Conservation (phyloP, 1,140 invertebrate species). For the Periplaneta americana region DNA sequence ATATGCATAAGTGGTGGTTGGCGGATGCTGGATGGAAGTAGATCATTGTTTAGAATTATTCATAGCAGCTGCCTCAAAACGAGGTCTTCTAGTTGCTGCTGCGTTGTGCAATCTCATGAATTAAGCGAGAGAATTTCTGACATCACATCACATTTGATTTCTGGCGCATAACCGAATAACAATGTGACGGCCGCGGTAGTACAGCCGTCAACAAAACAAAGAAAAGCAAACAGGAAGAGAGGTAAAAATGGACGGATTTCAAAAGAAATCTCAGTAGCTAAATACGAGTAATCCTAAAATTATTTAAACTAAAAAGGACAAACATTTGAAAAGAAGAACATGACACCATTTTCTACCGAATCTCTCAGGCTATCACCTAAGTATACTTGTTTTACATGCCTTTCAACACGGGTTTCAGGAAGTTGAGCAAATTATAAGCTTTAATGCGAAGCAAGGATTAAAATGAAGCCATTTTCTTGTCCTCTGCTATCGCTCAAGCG, state of each 20-base stretch:
- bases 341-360: too few relatives aligned
- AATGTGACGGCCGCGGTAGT: not conserved
- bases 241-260: not conserved
- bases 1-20: not conserved
- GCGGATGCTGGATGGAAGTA: not conserved
- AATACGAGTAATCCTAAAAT: not conserved
- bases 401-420: too few relatives aligned
- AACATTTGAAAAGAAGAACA: too few relatives aligned
- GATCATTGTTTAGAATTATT: constrained; percentile 9
- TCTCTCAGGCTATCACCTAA: too few relatives aligned
- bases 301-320: too few relatives aligned
- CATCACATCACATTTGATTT: not conserved
- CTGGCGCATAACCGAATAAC: not conserved
- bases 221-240: not conserved
- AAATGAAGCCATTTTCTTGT: too few relatives aligned
- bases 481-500: too few relatives aligned
- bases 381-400: too few relatives aligned
- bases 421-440: too few relatives aligned
- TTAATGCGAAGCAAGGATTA: too few relatives aligned
- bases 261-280: not conserved
- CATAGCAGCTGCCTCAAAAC: constrained; percentile 8
- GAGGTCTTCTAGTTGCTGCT: not conserved
- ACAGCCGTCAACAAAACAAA: not conserved
- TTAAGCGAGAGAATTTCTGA: not conserved
- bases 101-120: constrained; percentile 3